These are phyloP conservation scores for Prionchulus punctatus DNA, from an alignment of 2,888 invertebrate genomes.

Conservation along the genomic window DNA sequence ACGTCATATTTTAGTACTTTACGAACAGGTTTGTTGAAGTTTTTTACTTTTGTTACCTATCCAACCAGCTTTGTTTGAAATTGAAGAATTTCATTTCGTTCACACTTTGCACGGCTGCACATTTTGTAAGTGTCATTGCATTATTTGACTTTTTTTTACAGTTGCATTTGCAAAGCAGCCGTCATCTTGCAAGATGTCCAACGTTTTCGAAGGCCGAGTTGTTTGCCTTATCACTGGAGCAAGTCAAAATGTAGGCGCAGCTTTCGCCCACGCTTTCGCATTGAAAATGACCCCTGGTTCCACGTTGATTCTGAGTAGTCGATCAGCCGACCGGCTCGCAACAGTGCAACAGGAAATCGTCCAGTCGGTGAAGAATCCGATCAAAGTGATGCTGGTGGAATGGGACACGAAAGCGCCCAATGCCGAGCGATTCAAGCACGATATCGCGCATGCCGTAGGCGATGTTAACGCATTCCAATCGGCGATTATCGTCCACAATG, in stretches of 20 bases:
- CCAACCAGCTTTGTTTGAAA: too few species aligned
- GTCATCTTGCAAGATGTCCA: too few species aligned
- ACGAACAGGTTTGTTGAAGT: too few species aligned
- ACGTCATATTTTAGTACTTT: too few species aligned
- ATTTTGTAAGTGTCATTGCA: too few species aligned
- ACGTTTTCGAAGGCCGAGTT: too few species aligned
- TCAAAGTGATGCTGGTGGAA: not conserved
- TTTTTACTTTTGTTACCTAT: too few species aligned
- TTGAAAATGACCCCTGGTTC: not conserved
- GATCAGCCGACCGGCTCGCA: not conserved
- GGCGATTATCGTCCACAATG: constrained; percentile 11
- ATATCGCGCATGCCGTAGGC: not conserved
- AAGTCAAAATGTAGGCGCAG: not conserved
- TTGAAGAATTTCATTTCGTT: too few species aligned
- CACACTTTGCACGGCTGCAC: too few species aligned
- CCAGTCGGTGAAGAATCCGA: not conserved
- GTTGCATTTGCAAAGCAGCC: too few species aligned
- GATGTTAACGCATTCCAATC: not conserved
- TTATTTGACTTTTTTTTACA: too few species aligned
- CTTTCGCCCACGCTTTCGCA: not conserved
- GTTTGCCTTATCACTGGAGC: not conserved
- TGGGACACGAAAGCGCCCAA: not conserved
- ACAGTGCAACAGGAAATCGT: not conserved
- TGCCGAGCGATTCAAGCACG: not conserved
- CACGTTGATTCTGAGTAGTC: not conserved